These are phyloP conservation scores for Mastomys coucha DNA, from an alignment of 2,113 vertebrate species.

Conservation along the genomic window DNA sequence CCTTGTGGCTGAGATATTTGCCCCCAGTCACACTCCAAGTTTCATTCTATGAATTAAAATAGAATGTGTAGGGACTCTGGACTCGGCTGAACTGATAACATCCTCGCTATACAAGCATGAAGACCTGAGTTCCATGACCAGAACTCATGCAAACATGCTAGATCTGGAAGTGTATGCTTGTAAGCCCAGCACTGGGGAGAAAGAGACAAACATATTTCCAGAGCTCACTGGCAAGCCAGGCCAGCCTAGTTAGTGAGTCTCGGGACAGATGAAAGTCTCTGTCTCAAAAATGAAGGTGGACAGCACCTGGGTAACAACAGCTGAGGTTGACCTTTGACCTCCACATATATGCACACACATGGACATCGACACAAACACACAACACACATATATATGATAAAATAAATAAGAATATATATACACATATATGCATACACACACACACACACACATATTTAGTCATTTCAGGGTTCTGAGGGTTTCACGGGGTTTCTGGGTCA, in stretches of 20 bases:
- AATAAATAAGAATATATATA: neutral
- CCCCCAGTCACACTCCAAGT: neutral
- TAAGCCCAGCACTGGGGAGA: neutral
- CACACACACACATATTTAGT: neutral
- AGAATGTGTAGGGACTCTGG: no score
- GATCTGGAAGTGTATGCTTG: no score
- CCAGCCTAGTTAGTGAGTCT: neutral
- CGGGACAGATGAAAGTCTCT: neutral
- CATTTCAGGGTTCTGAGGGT: neutral
- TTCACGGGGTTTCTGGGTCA: neutral
- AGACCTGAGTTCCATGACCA: neutral
- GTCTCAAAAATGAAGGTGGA: neutral
- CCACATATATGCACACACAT: neutral
- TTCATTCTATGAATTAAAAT: neutral
- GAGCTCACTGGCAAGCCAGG: neutral
- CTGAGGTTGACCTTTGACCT: neutral
- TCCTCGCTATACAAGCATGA: neutral
- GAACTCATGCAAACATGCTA: neutral
- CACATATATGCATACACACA: neutral
- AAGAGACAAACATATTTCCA: neutral
- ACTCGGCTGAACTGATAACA: neutral
- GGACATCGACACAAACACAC: neutral
- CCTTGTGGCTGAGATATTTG: neutral
- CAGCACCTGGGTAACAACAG: neutral
- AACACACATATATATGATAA: neutral